Percentiles rank a stretch among this genome's conserved stretches.
phyloP scores from a whole-genome alignment of 1,140 invertebrate species.

The Trypoxylus dichotomus region DNA sequence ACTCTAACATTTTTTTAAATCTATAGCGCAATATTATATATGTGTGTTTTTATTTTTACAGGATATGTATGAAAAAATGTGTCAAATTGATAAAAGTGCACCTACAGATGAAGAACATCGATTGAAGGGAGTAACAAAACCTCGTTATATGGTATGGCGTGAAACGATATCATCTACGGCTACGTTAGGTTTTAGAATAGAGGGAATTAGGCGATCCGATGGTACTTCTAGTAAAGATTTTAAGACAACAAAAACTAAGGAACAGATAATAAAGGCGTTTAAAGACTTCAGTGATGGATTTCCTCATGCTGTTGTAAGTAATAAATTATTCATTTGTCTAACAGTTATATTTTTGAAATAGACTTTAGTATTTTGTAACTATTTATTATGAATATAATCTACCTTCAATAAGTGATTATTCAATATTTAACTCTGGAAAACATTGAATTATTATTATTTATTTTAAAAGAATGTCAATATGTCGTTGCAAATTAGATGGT shows the following conservation, averaged over 20 bases:
- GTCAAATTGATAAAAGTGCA: constrained; percentile 87
- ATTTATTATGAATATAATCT: too few relatives aligned
- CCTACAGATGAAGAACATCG: constrained; percentile 89
- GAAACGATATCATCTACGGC: constrained; percentile 97
- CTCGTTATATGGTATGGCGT: constrained; percentile 96
- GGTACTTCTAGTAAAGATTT: constrained; percentile 92
- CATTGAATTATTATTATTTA: too few relatives aligned
- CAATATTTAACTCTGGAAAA: too few relatives aligned
- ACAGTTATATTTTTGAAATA: too few relatives aligned
- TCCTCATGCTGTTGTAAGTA: constrained; percentile 74
- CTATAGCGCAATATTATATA: neutral
- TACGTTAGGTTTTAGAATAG: constrained; percentile 92
- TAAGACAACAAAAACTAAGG: constrained; percentile 88
- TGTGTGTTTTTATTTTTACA: constrained; percentile 49
- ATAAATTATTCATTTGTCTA: too few relatives aligned
- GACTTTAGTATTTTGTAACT: too few relatives aligned
- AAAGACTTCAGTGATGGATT: constrained; percentile 80
- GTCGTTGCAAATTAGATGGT: too few relatives aligned
- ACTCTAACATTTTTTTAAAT: too few relatives aligned
- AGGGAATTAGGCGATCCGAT: constrained; percentile 88
- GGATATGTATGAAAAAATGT: constrained; percentile 99
- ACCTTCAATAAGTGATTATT: too few relatives aligned
- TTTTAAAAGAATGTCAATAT: too few relatives aligned
- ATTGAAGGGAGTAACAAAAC: constrained; percentile 90
- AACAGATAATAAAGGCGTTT: constrained; percentile 81